A percentile compares a stretch with the other conserved stretches of the same genome.
Evolutionary conservation across 37 sponge, comb jelly and placozoan species (phyloP).

Genomic region (Oscarella lobularis): DNA sequence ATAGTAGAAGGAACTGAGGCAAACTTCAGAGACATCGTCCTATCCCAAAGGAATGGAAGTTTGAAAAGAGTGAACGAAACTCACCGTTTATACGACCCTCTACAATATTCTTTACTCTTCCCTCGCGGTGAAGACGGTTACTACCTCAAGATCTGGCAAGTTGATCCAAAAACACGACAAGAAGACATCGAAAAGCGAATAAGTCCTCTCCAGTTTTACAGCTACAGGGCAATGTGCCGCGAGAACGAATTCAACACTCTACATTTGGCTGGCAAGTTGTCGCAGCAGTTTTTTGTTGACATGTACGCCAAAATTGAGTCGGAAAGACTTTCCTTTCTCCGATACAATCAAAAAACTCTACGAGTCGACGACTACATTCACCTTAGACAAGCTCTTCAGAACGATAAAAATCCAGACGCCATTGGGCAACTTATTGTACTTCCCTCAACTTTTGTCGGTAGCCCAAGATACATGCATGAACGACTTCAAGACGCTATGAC

Average conservation of each 20-base stretch:
- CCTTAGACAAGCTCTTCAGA: conserved; percentile 7
- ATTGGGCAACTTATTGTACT: conserved; percentile 30
- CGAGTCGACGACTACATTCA: conserved; percentile 17
- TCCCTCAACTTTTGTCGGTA: conserved; percentile 44
- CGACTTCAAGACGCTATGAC: conserved; percentile 43
- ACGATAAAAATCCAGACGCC: conserved; percentile 20
- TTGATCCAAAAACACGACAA: no score
- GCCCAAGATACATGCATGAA: conserved; percentile 42
- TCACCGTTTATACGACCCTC: conserved; percentile 11
- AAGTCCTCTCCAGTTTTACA: no score
- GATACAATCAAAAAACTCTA: conserved; percentile 12
- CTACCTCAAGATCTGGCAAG: no score
- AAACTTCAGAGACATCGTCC: conserved; percentile 21
- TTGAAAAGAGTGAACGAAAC: conserved; percentile 16
- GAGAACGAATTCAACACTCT: conserved; percentile 1
- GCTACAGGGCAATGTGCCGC: no score
- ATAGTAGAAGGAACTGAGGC: no score
- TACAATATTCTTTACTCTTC: conserved; percentile 25
- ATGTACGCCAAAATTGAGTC: conserved; percentile 39
- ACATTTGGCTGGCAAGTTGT: conserved; percentile 9
- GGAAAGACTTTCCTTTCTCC: conserved; percentile 24
- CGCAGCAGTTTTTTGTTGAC: conserved; percentile 47
- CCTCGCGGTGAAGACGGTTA: conserved; percentile 16
- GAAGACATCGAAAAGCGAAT: no score
- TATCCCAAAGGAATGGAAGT: neutral